Evolutionary conservation across 2,797 vertebrate genomes (phyloP), one percentile per base, ranked within the genome.

Genomic region (Leptodactylus fallax): DNA sequence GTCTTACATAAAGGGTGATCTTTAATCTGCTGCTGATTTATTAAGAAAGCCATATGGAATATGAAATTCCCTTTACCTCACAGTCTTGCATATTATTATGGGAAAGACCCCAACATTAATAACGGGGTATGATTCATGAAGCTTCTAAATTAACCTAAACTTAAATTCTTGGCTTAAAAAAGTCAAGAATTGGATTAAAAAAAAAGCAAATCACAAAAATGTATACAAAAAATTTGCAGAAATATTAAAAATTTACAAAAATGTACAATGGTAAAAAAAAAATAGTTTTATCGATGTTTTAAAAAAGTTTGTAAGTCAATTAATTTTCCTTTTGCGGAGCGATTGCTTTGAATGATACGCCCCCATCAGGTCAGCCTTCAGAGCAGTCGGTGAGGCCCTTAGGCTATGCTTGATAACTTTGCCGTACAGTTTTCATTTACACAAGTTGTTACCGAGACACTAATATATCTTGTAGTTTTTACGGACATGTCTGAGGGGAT

Each of bases 401-500:
- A 45, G 77, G 21, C 45, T n/a, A 7, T 60, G 69, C 47, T 45
- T 86, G 63, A 72, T 72, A 76, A 53, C 80, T 87, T 63, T 82
- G 12, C 49, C 55, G 21, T 36, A 58, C 27, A 63, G 23, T 77
- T 82, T 87, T 76, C 23, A 65, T 65, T 63, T 77, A 53, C 60
- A n/a, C 69, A 17, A 51, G 12, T 56, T 60, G 55, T 76, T 63
- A 81, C 79, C 58, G n/a, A 60, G 79, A 87, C 79, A 56, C 53
- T 63, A 81, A 87, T 87, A 58, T 72, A 72, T 67, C 45, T 53
- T 65, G 58, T 9, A 13, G 55, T 76, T 71, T 87, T 83, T 71
- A 65, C 79, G 25, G 79, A 82, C 71, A 81, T 72, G 78, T 86
- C 63, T 81, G 58, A 77, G 49, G 86, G 80, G 86, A 87, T 74